Conservation (phyloP, 2,888 invertebrate species). For the Acronicta alni region DNA sequence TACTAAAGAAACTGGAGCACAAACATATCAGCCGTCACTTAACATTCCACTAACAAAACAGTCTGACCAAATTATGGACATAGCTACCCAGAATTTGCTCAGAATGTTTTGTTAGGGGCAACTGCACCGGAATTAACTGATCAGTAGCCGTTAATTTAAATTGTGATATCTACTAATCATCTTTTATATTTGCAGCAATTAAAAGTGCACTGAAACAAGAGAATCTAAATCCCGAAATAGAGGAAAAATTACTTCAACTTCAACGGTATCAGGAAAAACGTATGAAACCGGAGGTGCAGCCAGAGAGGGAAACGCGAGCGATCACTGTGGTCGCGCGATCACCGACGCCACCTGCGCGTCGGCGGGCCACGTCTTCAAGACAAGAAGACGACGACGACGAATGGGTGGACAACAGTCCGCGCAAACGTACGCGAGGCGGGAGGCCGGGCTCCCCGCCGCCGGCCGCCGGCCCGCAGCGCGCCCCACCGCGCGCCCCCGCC, state of each 20-base stretch:
- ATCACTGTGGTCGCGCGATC: slow-evolving; percentile 62
- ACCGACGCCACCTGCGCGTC: slow-evolving; percentile 71
- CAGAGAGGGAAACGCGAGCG: slow-evolving; percentile 76
- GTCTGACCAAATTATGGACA: too few species aligned
- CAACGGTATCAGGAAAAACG: slow-evolving; percentile 95
- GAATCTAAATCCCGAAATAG: slow-evolving; percentile 97
- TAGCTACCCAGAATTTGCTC: too few species aligned
- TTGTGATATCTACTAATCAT: neutral
- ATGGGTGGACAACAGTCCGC: slow-evolving; percentile 80
- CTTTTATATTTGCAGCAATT: slow-evolving; percentile 90
- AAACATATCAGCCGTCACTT: too few species aligned
- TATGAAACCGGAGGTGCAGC: slow-evolving; percentile 89
- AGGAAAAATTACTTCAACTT: slow-evolving; percentile 96
- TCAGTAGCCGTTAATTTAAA: neutral
- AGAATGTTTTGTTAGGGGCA: too few species aligned
- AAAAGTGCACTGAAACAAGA: slow-evolving; percentile 97
- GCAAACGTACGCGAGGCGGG: slow-evolving; percentile 68
- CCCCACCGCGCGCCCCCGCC: slow-evolving; percentile 27
- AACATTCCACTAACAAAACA: too few species aligned
- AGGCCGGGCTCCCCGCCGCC: slow-evolving; percentile 72
- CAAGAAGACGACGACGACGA: slow-evolving; percentile 84
- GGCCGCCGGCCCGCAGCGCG: slow-evolving; percentile 32
- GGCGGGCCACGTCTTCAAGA: slow-evolving; percentile 70
- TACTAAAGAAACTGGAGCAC: too few species aligned
- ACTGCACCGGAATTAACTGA: too few species aligned